Conservation (phyloP, 2,888 invertebrate species). For the Cephus pygmeus region DNA sequence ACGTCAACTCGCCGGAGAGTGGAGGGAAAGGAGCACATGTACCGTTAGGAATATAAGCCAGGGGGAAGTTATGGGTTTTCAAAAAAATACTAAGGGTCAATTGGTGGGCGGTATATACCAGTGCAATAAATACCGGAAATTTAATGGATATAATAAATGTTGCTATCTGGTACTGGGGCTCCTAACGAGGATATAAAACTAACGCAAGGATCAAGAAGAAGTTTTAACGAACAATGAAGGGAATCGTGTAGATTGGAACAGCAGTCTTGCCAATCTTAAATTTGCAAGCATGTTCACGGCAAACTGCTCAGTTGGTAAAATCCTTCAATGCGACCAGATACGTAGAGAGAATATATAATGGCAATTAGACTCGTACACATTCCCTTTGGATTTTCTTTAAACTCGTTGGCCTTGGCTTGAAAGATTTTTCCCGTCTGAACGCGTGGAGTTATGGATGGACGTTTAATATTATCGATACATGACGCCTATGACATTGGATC, state of each 20-base stretch:
- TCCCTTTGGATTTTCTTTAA: not conserved
- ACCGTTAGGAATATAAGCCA: not conserved
- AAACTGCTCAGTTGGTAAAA: not conserved
- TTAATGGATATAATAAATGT: not conserved
- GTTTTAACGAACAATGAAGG: not conserved
- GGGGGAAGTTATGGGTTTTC: not conserved
- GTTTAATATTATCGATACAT: too few species aligned
- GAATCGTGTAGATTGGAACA: not conserved
- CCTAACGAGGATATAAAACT: too few species aligned
- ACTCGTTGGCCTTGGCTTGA: not conserved
- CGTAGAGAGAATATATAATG: not conserved
- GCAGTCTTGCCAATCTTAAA: not conserved
- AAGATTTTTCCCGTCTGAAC: not conserved
- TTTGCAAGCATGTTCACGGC: not conserved
- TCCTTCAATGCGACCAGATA: not conserved
- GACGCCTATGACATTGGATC: not conserved
- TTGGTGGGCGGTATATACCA: not conserved
- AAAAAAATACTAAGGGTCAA: not conserved
- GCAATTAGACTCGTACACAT: not conserved
- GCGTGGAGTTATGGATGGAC: too few species aligned
- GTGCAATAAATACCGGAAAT: not conserved
- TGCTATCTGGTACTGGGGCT: too few species aligned
- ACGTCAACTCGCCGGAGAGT: slow-evolving; percentile 16
- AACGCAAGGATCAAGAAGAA: too few species aligned
- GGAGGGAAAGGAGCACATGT: slow-evolving; percentile 20